phyloP scores from a whole-genome alignment of 2,888 invertebrate genomes.

The Polydesmus complanatus region DNA sequence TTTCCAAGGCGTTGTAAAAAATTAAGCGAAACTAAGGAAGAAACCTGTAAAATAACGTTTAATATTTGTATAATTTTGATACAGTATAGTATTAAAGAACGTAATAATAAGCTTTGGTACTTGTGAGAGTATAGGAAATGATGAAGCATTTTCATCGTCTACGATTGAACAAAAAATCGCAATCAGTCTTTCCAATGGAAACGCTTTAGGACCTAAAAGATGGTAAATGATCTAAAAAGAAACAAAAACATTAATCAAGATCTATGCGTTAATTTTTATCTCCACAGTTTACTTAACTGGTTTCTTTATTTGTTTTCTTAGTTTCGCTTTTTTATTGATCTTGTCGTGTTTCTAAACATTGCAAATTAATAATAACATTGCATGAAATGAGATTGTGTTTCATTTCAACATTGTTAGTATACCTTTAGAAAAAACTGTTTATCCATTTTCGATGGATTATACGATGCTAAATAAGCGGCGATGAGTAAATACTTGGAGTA shows the following conservation, averaged over 20 bases:
- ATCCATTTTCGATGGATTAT: slow-evolving; percentile 79
- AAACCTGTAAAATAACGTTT: slow-evolving; percentile 40
- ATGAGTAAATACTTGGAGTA: slow-evolving; percentile 81
- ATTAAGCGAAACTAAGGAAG: slow-evolving; percentile 69
- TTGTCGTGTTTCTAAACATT: slow-evolving; percentile 4
- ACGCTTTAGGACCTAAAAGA: slow-evolving; percentile 62
- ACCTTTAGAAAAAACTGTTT: slow-evolving; percentile 68
- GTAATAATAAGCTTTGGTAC: neutral
- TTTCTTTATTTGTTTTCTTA: neutral
- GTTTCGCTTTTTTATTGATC: slow-evolving; percentile 1
- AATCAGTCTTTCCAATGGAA: slow-evolving; percentile 62
- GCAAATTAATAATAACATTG: neutral
- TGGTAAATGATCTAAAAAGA: slow-evolving; percentile 40
- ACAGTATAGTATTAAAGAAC: neutral
- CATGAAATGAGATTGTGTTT: neutral
- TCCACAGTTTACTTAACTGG: neutral
- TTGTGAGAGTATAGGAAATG: slow-evolving; percentile 73
- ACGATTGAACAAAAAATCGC: slow-evolving; percentile 83
- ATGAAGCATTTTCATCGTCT: slow-evolving; percentile 67
- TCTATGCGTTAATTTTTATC: neutral
- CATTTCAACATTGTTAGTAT: neutral
- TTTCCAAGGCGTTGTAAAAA: slow-evolving; percentile 55
- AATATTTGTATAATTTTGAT: neutral
- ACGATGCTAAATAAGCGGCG: slow-evolving; percentile 81
- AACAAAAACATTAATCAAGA: neutral